Evolutionary conservation across 1,140 invertebrate species (phyloP).

Genomic region (Schmidtea mediterranea): DNA sequence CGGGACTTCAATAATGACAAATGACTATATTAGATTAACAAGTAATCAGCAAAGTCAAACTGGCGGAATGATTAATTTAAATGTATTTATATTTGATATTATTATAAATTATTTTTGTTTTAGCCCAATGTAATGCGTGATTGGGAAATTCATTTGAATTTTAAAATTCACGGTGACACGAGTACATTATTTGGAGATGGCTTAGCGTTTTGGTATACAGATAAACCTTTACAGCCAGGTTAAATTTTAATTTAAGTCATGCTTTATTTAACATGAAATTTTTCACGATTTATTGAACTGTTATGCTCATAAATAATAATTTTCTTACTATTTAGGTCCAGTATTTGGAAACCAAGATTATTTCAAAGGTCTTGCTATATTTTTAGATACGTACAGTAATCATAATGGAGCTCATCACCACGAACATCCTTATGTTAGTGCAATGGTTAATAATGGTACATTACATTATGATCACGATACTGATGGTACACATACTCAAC

Average conservation of each 20-base stretch:
- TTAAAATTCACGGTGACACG: constrained; percentile 76
- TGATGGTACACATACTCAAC: constrained; percentile 85
- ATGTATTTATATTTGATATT: no score
- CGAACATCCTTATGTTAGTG: constrained; percentile 85
- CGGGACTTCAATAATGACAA: no score
- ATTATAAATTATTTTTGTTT: no score
- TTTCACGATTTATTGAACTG: no score
- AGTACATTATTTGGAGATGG: constrained; percentile 90
- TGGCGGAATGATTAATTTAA: no score
- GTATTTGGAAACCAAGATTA: constrained; percentile 83
- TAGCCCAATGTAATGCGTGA: constrained; percentile 18
- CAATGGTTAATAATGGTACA: constrained; percentile 87
- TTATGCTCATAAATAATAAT: no score
- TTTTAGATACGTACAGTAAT: constrained; percentile 93
- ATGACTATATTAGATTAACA: no score
- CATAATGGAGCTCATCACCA: constrained; percentile 84
- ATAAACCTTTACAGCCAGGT: constrained; percentile 51
- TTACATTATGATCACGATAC: constrained; percentile 84
- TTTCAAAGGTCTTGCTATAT: constrained; percentile 66
- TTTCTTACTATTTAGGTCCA: no score
- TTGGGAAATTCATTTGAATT: constrained; percentile 87
- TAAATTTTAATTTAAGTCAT: background rate
- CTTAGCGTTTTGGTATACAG: constrained; percentile 80
- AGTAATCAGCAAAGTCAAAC: no score
- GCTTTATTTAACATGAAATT: no score